Evolutionary conservation across 2,797 vertebrate species (phyloP), one percentile per base, ranked within the genome.

Genomic region (Vireo griseus): DNA sequence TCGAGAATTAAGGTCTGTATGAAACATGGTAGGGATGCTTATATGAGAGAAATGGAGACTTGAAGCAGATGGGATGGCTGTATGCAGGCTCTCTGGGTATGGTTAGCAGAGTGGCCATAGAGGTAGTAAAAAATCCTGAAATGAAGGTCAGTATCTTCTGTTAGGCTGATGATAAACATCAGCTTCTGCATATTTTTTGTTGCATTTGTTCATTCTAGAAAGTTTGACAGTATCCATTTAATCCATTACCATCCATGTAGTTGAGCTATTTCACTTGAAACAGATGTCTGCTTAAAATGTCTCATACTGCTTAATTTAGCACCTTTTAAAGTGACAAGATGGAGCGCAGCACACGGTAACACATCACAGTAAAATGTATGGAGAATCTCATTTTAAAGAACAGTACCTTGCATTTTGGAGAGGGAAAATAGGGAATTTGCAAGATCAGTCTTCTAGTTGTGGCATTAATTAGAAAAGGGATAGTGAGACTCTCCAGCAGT

Each of bases 291-390:
- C 48, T 88, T 75, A 57, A 91, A 91, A 69, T 84, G 54, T 71
- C 69, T 96, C 61, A 47, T 3, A 6, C 61, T 92, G 83, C 65
- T 95, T 90, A 67, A 74, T 93, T 95, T 96, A 94, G 73, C 62
- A 65, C 45, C 69, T 94, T 91, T 69, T 72, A 71, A 77, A 90
- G 76, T 88, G 88, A 65, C 33, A 84, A 75, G 76, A 63, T 84
- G 79, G 68, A 92, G 65, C 63, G 52, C 57, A 80, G 73, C 76
- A 65, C 42, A 51, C 7, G 4, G 73, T 81, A 86, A 66, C 66
- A 50, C 35, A 52, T 88, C 40, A 16, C 79, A 73, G 66, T 78
- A 59, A 95, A 84, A 93, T 50, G 25, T 28, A 40, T 61, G 73
- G 52, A 87, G 21, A 52, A 31, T 58, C 17, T 67, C 17, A 89